Percentiles rank a stretch among this genome's conserved stretches.
These are phyloP conservation scores for Taxidea taxus DNA, from an alignment of 2,113 vertebrate species.

Conservation along the genomic window DNA sequence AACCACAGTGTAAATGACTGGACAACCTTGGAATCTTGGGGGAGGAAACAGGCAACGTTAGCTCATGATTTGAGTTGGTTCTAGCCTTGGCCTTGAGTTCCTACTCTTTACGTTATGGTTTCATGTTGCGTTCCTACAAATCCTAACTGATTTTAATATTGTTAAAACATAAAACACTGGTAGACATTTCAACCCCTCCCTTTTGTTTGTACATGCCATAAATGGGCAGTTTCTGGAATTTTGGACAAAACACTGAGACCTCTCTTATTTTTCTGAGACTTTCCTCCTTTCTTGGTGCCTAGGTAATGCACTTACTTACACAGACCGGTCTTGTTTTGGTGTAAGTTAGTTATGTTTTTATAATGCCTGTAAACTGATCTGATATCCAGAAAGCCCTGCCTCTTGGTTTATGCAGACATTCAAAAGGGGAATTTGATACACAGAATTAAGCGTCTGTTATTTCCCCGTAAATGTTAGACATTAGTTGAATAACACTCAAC, in stretches of 20 bases:
- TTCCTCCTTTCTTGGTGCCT: slow-evolving; percentile 43
- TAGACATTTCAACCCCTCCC: background rate
- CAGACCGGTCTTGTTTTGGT: slow-evolving; percentile 67
- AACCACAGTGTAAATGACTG: slow-evolving; percentile 90
- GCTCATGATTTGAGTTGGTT: slow-evolving; percentile 26
- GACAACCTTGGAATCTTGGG: slow-evolving; percentile 57
- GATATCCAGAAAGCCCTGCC: slow-evolving; percentile 72
- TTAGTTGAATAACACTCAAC: slow-evolving; percentile 53
- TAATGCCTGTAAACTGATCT: slow-evolving; percentile 71
- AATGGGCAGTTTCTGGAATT: slow-evolving; percentile 64
- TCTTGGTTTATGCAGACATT: slow-evolving; percentile 77
- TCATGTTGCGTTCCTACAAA: background rate
- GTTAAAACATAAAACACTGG: slow-evolving; percentile 54
- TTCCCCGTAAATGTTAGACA: slow-evolving; percentile 65
- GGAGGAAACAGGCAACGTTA: slow-evolving; percentile 48
- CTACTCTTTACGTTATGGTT: slow-evolving; percentile 27
- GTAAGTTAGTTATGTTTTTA: slow-evolving; percentile 75
- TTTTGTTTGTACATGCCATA: slow-evolving; percentile 30
- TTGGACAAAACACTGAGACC: slow-evolving; percentile 52
- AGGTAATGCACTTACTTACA: slow-evolving; percentile 61
- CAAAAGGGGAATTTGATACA: slow-evolving; percentile 73
- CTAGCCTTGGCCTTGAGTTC: slow-evolving; percentile 40
- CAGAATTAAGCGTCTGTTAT: slow-evolving; percentile 71
- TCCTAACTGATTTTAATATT: slow-evolving; percentile 49
- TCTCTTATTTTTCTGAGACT: slow-evolving; percentile 46